A percentile compares a stretch with the other conserved stretches of the same genome.
These are phyloP conservation scores for Zeuzera pyrina DNA, from an alignment of 2,888 invertebrate species.

Conservation along the genomic window DNA sequence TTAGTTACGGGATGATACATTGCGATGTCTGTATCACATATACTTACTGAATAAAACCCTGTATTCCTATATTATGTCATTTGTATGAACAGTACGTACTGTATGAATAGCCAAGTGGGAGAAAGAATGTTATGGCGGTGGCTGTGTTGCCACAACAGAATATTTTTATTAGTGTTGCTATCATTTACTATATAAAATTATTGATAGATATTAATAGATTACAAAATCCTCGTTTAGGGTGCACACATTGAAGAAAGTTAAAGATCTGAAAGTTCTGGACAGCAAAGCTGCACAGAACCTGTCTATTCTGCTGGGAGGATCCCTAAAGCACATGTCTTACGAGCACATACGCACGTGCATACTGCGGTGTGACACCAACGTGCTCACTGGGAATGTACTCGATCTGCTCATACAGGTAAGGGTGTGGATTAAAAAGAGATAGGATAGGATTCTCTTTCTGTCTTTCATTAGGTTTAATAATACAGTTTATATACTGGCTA, in stretches of 20 bases:
- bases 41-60: no score
- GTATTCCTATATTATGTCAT: no score
- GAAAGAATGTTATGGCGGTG: no score
- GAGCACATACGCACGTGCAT: conserved; percentile 87
- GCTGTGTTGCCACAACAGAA: no score
- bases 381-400: conserved; percentile 88
- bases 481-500: no score
- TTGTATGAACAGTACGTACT: no score
- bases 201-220: neutral
- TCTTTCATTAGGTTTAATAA: no score
- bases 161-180: neutral
- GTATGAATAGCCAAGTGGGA: no score
- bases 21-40: no score
- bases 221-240: conserved; percentile 66
- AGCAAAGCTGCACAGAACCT: conserved; percentile 95
- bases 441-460: no score
- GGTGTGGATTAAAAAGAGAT: no score
- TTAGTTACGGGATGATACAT: no score
- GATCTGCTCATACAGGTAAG: conserved; percentile 86
- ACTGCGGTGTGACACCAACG: conserved; percentile 87
- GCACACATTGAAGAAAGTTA: conserved; percentile 86
- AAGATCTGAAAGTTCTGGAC: conserved; percentile 93
- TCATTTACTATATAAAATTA: neutral
- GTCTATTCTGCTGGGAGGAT: conserved; percentile 86
- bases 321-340: conserved; percentile 87